Evolutionary conservation across 2,113 vertebrate genomes (phyloP), one percentile per base, ranked within the genome.

Genomic region (Conger conger): DNA sequence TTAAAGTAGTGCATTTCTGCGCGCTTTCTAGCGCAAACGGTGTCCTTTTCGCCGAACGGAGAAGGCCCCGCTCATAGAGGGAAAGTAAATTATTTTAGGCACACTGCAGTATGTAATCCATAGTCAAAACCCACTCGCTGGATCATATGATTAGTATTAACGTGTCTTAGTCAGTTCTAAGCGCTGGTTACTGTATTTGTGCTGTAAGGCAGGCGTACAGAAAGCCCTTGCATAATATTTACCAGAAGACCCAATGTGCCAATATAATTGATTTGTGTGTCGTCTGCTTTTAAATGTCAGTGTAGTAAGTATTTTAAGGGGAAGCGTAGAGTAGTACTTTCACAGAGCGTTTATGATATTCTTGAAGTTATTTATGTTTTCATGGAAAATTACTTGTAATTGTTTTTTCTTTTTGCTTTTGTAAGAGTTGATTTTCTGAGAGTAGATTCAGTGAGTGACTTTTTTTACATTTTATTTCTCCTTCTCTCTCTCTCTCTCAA

Each of bases 1-100:
- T 92, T 91, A 88, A 83, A 87, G 79, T 85, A 82, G 85, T 79
- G 78, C 81, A 88, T 89, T 87, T 76, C 76, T 87, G 86, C 40
- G 78, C 42, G 54, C 79, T 90, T 87, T 60, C 83, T 83, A 38
- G 79, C 83, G 42, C 82, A 68, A 86, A 86, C 30, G 79, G 84
- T 60, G 53, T 82, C 27, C 35, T 42, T 86, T 80, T 87, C 73
- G 87, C 87, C 76, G 84, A 87, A 89, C 85, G 82, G 88, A 85
- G 37, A 37, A 84, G 82, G 54, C 23, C 63, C 76, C 35, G 50
- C 38, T 40, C 0, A 30, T 0, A 54, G 23, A 76, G 83, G 57
- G 23, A 63, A 60, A 3, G 38, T 4, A 3, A 78, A 36, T 73
- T 73, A 73, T 73, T 73, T 73, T 73, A 73, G 68, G 15, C 23